Base-by-base conservation (phyloP, 2,113 vertebrate species). In the Trachemys scripta region DNA sequence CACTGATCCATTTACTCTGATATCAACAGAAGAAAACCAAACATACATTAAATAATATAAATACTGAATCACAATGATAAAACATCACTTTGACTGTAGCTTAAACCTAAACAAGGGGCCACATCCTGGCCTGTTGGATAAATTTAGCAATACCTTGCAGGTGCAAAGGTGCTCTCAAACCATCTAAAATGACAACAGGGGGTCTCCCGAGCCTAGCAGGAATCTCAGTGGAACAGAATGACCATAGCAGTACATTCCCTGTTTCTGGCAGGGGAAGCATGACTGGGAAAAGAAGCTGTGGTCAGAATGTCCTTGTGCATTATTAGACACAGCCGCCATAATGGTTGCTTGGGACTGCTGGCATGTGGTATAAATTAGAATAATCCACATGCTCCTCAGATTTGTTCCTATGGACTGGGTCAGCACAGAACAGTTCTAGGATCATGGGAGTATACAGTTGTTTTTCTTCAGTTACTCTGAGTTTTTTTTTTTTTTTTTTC, bases 1-100 rank as follows among this genome's bases (percentile, higher is more conserved):
- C 75, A 80, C 47, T 80, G 80, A 82, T 69, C 20, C 31, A 59
- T 93, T 97, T 90, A 87, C 82, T 91, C 72, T 89, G 78, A 65
- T 78, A 88, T 69, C 25, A 50, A 25, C 56, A 78, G 27, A 47
- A 35, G 47, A 56, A 93, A 96, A 80, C 42, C 84, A 80, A 87
- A 51, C 57, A 85, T 25, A 42, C 53, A 53, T 53, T 91, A 76
- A 85, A 69, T 88, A 89, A 89, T 84, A 80, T 65, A 57, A 89
- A 57, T 87, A 90, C 31, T 56, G 25, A 69, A 65, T 12, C 1
- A 0, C 51, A 29, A 8, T 27, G 29, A 72, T 81, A 78, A 95
- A 59, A 82, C 22, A 50, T 65, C 4, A 87, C 20, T 78, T 88
- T 53, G 9, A 45, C 89, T 59, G 6, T 38, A 27, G 83, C 82